phyloP scores from a whole-genome alignment of 1,140 invertebrate genomes.

The Aphelenchoides avenae region DNA sequence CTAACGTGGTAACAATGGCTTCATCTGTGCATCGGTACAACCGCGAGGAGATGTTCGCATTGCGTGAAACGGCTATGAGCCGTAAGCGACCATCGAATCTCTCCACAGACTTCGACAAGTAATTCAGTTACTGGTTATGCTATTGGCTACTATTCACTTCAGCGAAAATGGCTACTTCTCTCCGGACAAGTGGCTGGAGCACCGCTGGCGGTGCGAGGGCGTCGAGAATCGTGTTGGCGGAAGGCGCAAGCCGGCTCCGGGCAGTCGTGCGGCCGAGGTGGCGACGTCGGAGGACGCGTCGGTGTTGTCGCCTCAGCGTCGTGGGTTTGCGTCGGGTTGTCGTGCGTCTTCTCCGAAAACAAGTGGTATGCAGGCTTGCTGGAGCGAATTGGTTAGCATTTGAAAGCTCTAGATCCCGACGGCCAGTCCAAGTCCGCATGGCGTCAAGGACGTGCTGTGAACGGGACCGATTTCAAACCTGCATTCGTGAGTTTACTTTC shows the following conservation, averaged over 20 bases:
- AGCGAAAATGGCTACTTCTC: constrained; percentile 32
- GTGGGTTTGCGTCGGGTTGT: constrained; percentile 21
- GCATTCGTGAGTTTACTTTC: constrained; percentile 15
- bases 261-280: not conserved
- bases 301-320: constrained; percentile 18
- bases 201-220: constrained; percentile 27
- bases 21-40: too few relatives aligned
- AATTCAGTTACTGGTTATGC: not conserved
- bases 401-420: constrained; percentile 11
- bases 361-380: not conserved
- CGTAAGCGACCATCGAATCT: constrained; percentile 18
- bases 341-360: constrained; percentile 22
- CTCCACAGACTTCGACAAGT: constrained; percentile 21
- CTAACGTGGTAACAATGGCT: too few relatives aligned
- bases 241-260: constrained; percentile 6
- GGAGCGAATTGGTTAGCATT: not conserved
- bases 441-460: constrained; percentile 6
- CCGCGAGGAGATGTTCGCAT: too few relatives aligned
- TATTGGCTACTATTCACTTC: not conserved
- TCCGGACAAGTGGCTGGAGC: constrained; percentile 31
- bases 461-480: constrained; percentile 13
- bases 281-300: not conserved
- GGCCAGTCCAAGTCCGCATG: too few relatives aligned
- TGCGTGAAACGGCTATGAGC: constrained; percentile 13
- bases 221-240: constrained; percentile 21